phyloP scores from a whole-genome alignment of 1,140 invertebrate species.

The Coptotermes formosanus region DNA sequence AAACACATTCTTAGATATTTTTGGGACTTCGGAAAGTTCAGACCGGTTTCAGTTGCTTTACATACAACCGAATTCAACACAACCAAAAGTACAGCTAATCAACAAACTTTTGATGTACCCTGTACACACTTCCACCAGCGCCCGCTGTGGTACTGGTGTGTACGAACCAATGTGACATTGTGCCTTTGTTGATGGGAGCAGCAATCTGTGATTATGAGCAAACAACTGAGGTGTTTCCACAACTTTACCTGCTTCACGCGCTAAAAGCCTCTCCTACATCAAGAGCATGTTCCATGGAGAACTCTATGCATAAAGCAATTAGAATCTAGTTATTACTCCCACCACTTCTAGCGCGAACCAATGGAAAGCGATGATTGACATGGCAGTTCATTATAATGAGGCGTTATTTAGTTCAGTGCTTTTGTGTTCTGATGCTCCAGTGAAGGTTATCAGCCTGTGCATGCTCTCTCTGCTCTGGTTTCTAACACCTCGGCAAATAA shows the following conservation, averaged over 20 bases:
- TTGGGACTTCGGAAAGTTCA: no score
- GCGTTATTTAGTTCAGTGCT: background rate
- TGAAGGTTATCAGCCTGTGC: background rate
- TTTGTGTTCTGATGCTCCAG: background rate
- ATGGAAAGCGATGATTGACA: conserved; percentile 5
- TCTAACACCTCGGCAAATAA: background rate
- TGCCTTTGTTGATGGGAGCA: background rate
- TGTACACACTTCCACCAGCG: background rate
- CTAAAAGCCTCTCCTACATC: background rate
- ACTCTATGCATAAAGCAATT: background rate
- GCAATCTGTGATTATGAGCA: conserved; percentile 12
- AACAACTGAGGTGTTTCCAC: conserved; percentile 14
- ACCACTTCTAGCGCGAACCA: background rate
- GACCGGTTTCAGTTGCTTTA: no score
- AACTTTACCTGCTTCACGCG: background rate
- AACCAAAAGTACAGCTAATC: no score
- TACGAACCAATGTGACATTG: background rate
- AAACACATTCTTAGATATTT: no score
- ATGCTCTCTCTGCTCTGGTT: background rate
- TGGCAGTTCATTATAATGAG: background rate
- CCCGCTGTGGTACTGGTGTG: background rate
- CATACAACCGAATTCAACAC: no score
- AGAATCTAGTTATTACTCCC: background rate
- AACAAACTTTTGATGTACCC: background rate
- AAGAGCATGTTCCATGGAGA: background rate